Evolutionary conservation across 1,140 invertebrate species (phyloP), one percentile per base, ranked within the genome.

Genomic region (Cotesia typhae): DNA sequence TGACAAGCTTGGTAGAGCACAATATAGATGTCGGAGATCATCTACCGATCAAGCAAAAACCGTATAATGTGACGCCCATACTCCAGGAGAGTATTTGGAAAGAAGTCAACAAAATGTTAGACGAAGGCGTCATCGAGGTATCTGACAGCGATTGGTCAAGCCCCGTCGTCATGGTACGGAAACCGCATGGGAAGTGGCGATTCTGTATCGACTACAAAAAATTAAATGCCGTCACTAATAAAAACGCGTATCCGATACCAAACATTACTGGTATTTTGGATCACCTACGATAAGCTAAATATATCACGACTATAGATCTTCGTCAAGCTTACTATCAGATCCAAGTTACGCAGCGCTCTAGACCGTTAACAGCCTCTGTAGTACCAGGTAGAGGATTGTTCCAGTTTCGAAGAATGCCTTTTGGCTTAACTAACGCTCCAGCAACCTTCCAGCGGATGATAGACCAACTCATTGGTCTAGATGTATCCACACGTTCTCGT

Each of bases 181-280:
- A 83, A 36, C 41, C 70, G 12, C 76, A 80, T 53, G 74, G 73
- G 7, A 75, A 76, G 41, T 59, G 71, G 7, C 59, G 82, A 7
- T 76, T 82, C 10, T 84, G 83, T 64, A 66, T 84, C 0, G 80
- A 83, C 72, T 81, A 73, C 52, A 55, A 82, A 6, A 78, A 77
- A 37, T 7, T 82, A 6, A 83, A 84, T 72, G 51, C 20, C 0
- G 71, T 81, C 2, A 81, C 79, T 0, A 77, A 77, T 14, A 77
- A 74, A 28, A 79, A 82, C 59, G 76, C 77, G 2, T 82, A 83
- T 60, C 79, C 80, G 1, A 59, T 83, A 17, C 78, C 80, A 1
- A 65, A 69, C 20, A 77, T 80, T 57, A 73, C 74, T 3, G 72
- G 70, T 4, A 75, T 80, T 7, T 65, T 80, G 17, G 67, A 67